phyloP scores from a whole-genome alignment of 2,113 vertebrate genomes.

The Dicentrarchus labrax region DNA sequence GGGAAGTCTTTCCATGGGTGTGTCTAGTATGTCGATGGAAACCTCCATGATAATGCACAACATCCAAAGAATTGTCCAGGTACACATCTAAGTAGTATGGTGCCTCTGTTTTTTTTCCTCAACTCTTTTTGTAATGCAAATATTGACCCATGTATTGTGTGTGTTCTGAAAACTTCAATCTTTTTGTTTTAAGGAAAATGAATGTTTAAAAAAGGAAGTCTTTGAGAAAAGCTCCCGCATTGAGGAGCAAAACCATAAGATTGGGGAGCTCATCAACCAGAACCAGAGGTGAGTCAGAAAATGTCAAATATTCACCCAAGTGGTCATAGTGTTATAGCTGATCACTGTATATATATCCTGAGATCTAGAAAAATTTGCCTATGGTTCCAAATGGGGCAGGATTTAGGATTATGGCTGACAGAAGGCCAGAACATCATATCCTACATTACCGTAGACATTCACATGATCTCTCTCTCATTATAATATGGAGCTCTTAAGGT shows the following conservation, averaged over 20 bases:
- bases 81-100: conserved; percentile 43
- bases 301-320: not conserved
- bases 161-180: not conserved
- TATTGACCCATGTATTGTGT: not conserved
- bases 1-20: conserved; percentile 76
- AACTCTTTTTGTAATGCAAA: not conserved
- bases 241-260: conserved; percentile 97
- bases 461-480: not conserved
- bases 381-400: no score
- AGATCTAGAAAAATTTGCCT: no score
- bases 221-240: conserved; percentile 96
- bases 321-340: no score
- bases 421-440: not conserved
- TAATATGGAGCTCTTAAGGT: not conserved
- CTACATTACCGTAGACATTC: no score
- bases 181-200: conserved; percentile 90
- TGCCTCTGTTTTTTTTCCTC: not conserved
- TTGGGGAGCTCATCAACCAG: conserved; percentile 93
- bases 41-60: conserved; percentile 95
- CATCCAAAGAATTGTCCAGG: conserved; percentile 96
- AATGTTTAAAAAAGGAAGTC: conserved; percentile 95
- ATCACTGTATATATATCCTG: no score
- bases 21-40: conserved; percentile 93
- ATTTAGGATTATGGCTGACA: no score
- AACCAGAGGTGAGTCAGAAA: conserved; percentile 91